Conservation (phyloP, 1,140 invertebrate genomes). For the Drosophila chauvacae region DNA sequence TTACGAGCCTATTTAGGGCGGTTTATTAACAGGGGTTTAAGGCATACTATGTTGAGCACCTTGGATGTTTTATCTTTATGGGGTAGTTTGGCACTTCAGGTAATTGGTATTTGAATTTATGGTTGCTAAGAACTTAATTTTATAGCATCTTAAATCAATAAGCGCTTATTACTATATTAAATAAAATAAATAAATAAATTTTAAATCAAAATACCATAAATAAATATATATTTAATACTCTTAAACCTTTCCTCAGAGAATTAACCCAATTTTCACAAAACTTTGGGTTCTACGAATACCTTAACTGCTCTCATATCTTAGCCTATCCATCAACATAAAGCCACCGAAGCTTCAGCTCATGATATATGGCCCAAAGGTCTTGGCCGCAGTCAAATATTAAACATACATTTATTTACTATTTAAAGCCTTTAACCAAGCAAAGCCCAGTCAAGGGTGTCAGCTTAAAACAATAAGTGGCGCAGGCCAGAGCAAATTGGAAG, state of each 20-base stretch:
- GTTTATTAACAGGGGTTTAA: neutral
- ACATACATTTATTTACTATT: constrained; percentile 49
- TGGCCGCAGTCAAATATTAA: constrained; percentile 29
- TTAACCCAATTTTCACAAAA: neutral
- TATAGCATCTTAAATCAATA: neutral
- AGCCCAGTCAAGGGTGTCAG: constrained; percentile 32
- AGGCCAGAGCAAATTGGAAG: constrained; percentile 22
- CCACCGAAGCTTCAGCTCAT: neutral
- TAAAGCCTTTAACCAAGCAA: constrained; percentile 39
- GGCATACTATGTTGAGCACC: neutral
- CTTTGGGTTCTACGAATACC: constrained; percentile 1
- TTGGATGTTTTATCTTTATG: constrained; percentile 17
- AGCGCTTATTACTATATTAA: neutral
- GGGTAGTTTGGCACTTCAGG: neutral
- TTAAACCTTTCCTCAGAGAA: too few relatives aligned
- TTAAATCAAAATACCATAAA: neutral
- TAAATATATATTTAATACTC: too few relatives aligned
- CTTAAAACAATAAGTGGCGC: constrained; percentile 36
- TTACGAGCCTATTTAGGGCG: constrained; percentile 24
- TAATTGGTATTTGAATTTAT: constrained; percentile 10
- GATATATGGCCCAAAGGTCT: constrained; percentile 20
- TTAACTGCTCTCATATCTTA: constrained; percentile 1
- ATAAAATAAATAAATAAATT: too few relatives aligned
- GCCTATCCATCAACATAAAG: constrained; percentile 23
- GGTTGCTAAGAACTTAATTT: neutral